A percentile compares a stretch with the other conserved stretches of the same genome.
These are phyloP conservation scores for Euclidia mi DNA, from an alignment of 2,888 invertebrate genomes.

Conservation along the genomic window DNA sequence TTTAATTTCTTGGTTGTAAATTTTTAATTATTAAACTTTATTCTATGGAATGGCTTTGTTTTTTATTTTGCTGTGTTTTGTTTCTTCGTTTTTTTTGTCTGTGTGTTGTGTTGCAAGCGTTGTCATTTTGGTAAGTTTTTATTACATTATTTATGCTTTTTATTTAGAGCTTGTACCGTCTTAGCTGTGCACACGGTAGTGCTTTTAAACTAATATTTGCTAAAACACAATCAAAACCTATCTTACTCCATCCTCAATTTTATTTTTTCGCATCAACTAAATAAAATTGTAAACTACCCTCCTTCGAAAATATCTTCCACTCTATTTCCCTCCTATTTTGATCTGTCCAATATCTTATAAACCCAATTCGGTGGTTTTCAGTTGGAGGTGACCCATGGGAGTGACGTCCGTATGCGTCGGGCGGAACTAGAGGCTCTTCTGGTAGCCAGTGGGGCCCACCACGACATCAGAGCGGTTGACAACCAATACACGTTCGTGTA, in stretches of 20 bases:
- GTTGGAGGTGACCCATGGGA: conserved; percentile 94
- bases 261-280: too few species aligned
- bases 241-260: too few species aligned
- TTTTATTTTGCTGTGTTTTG: conserved; percentile 79
- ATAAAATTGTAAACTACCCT: too few species aligned
- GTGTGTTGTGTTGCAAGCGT: conserved; percentile 78
- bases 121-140: conserved; percentile 75
- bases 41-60: conserved; percentile 86
- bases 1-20: conserved; percentile 87
- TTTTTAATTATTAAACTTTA: conserved; percentile 87
- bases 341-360: neutral
- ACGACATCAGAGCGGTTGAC: conserved; percentile 92
- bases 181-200: conserved; percentile 31
- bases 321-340: too few species aligned
- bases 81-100: conserved; percentile 71
- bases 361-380: conserved; percentile 55
- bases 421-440: conserved; percentile 94
- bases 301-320: too few species aligned
- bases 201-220: neutral
- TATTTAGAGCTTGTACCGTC: conserved; percentile 43
- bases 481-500: conserved; percentile 92
- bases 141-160: conserved; percentile 60
- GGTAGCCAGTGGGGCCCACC: conserved; percentile 82
- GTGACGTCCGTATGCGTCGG: conserved; percentile 94
- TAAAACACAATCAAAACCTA: neutral